Evolutionary conservation across 1,140 invertebrate genomes (phyloP).

Genomic region (Penaeus vannamei): DNA sequence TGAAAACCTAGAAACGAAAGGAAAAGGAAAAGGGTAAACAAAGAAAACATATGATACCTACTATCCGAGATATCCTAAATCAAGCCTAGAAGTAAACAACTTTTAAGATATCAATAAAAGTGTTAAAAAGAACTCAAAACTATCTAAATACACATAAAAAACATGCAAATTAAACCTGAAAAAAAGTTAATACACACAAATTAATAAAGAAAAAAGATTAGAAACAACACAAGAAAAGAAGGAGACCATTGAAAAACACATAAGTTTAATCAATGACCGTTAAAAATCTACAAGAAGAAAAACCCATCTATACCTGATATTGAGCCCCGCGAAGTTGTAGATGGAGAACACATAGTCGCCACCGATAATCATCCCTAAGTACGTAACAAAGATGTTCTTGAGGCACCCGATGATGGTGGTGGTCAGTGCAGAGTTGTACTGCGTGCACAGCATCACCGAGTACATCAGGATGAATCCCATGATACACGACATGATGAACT

Average conservation of each 20-base stretch:
- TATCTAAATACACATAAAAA: too few species aligned
- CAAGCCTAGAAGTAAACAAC: too few species aligned
- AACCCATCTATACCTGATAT: conserved; percentile 77
- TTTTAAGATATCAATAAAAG: too few species aligned
- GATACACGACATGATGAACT: conserved; percentile 92
- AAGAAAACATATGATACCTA: too few species aligned
- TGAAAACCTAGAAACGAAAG: too few species aligned
- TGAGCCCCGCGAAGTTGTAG: conserved; percentile 95
- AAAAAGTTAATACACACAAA: not conserved
- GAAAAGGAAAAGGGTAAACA: too few species aligned
- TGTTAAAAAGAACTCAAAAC: too few species aligned
- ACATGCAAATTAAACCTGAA: too few species aligned
- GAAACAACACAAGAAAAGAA: not conserved
- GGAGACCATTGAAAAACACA: too few species aligned
- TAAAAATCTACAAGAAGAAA: conserved; percentile 17
- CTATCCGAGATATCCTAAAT: too few species aligned
- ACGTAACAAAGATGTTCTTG: conserved; percentile 94
- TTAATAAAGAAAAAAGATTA: not conserved
- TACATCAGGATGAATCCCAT: conserved; percentile 98
- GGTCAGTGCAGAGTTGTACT: conserved; percentile 96
- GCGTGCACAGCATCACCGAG: conserved; percentile 94
- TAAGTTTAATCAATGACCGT: not conserved
- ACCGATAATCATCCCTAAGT: conserved; percentile 96
- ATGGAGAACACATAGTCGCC: conserved; percentile 96
- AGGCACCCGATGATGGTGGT: conserved; percentile 98